Evolutionary conservation across 2,888 invertebrate species (phyloP).

Genomic region (Lepas anatifera): DNA sequence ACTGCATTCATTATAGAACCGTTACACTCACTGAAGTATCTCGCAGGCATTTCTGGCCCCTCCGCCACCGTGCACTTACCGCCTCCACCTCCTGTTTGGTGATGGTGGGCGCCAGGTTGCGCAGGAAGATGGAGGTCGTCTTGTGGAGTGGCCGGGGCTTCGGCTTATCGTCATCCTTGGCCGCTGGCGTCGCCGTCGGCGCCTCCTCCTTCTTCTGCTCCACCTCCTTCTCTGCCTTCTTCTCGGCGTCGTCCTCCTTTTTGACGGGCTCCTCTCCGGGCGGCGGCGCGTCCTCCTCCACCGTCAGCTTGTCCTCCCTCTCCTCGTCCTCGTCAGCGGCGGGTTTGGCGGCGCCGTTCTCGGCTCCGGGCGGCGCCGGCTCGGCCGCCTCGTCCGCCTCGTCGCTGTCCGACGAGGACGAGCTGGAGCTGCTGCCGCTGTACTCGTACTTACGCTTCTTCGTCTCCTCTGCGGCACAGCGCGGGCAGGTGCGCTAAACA

Average conservation of each 20-base stretch:
- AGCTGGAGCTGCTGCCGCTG: constrained; percentile 13
- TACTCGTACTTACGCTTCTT: constrained; percentile 22
- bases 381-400: constrained; percentile 34
- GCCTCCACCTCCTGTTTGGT: constrained; percentile 94
- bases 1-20: no score
- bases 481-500: not conserved
- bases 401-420: constrained; percentile 16
- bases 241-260: constrained; percentile 25
- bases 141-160: constrained; percentile 58
- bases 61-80: no score
- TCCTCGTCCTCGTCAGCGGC: not conserved
- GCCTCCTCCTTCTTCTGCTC: constrained; percentile 25
- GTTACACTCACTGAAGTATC: no score
- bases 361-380: constrained; percentile 30
- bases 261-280: constrained; percentile 32
- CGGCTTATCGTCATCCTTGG: constrained; percentile 17
- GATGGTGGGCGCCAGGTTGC: constrained; percentile 90
- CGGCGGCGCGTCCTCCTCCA: constrained; percentile 29
- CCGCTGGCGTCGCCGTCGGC: no score
- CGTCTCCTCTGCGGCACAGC: constrained; percentile 16
- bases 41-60: no score
- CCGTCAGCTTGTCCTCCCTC: constrained; percentile 23
- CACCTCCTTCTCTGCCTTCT: constrained; percentile 29
- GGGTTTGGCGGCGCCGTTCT: constrained; percentile 11
- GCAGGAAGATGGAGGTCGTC: constrained; percentile 90